Evolutionary conservation across 2,888 invertebrate species (phyloP).

Genomic region (Agrotis exclamationis): DNA sequence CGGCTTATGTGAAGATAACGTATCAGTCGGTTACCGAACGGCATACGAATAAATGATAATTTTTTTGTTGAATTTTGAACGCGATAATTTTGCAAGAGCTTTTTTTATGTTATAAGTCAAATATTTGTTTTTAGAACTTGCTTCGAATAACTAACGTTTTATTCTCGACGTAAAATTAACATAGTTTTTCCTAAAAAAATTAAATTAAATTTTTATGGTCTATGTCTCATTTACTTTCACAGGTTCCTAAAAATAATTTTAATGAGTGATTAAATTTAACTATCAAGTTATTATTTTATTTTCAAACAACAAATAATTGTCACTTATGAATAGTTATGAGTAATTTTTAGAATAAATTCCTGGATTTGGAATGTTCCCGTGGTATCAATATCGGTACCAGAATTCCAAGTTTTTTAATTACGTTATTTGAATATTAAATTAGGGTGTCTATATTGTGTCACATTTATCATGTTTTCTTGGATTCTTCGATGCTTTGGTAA

Average conservation of each 20-base stretch:
- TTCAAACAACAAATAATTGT: conserved; percentile 52
- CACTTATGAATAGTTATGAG: conserved; percentile 52
- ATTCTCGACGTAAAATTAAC: conserved; percentile 31
- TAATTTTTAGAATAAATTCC: conserved; percentile 43
- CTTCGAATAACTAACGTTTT: conserved; percentile 4
- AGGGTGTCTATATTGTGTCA: conserved; percentile 19
- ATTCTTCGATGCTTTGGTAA: not conserved
- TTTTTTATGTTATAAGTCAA: conserved; percentile 19
- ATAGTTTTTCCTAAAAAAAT: conserved; percentile 24
- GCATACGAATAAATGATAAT: conserved; percentile 53
- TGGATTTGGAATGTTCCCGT: conserved; percentile 52
- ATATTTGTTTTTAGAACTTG: conserved; percentile 1
- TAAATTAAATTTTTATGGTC: conserved; percentile 5
- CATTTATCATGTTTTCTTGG: conserved; percentile 41
- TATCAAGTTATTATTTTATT: conserved; percentile 49
- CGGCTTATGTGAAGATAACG: conserved; percentile 66
- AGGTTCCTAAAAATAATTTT: conserved; percentile 33
- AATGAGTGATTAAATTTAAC: conserved; percentile 50
- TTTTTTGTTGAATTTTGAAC: conserved; percentile 29
- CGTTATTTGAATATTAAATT: conserved; percentile 54
- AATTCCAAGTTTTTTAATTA: conserved; percentile 53
- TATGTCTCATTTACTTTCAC: conserved; percentile 29
- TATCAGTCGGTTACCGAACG: conserved; percentile 65
- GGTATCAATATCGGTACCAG: conserved; percentile 37
- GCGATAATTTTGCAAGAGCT: conserved; percentile 22